Evolutionary conservation across 2,797 vertebrate genomes (phyloP).

Genomic region (Hemitrygon akajei): DNA sequence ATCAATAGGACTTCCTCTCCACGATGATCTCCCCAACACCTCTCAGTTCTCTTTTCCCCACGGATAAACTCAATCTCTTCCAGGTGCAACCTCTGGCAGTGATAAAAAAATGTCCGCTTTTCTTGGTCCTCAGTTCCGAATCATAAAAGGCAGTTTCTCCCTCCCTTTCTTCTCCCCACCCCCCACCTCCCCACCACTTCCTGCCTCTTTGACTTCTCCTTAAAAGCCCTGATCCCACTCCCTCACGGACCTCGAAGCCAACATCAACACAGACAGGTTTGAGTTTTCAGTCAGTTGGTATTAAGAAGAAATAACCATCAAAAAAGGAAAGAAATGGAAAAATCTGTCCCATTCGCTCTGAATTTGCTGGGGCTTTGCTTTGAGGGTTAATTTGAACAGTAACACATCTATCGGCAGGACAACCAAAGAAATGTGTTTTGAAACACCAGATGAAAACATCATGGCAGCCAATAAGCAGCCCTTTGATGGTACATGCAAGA

Average conservation of each 20-base stretch:
- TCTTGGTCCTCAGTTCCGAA: not conserved
- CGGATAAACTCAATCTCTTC: not conserved
- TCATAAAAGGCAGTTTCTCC: not conserved
- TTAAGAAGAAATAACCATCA: not conserved
- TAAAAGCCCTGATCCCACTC: not conserved
- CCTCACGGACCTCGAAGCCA: too few species aligned
- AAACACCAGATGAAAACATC: slow-evolving; percentile 19
- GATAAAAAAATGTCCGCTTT: not conserved
- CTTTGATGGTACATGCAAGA: slow-evolving; percentile 15
- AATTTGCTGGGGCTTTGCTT: not conserved
- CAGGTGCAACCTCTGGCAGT: not conserved
- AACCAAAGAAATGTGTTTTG: slow-evolving; percentile 3
- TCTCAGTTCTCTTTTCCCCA: not conserved
- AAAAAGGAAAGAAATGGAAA: not conserved
- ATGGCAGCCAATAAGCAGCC: slow-evolving; percentile 7
- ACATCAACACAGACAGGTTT: not conserved
- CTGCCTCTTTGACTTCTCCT: not conserved
- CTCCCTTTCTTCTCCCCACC: too few species aligned
- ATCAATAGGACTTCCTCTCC: not conserved
- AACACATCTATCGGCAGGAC: not conserved
- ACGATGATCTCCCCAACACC: not conserved
- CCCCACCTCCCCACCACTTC: not conserved
- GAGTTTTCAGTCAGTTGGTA: not conserved
- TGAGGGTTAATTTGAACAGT: slow-evolving; percentile 10
- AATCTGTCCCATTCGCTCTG: not conserved